Evolutionary conservation across 37 sponge, comb jelly and placozoan genomes (phyloP), one percentile per base, ranked within the genome.

Genomic region (Agelas oroides): DNA sequence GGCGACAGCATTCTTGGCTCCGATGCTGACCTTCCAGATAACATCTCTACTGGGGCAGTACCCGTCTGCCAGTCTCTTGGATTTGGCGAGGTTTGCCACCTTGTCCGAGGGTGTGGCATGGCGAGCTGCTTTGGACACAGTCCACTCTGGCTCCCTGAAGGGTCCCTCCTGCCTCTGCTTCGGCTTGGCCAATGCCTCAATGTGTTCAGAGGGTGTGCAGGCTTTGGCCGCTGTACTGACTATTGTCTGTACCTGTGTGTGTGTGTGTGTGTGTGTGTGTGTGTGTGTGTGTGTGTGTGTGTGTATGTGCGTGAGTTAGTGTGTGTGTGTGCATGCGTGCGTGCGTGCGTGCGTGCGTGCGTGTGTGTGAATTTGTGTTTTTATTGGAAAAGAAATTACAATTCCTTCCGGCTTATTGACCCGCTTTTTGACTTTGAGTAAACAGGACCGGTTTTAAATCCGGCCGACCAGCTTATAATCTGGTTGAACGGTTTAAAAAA

Each of bases 141-240:
- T 66, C 97, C 94, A 97, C 54, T 92, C 63, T 34, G 97, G 87
- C 23, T 94, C 89, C 31, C 97, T 76, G 73, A 92, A 88, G 36
- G 87, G 90, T 6, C 95, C 94, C 6, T 78, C 87, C 0, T 32
- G 57, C 12, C 85, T 66, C 23, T 69, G 31, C 83, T 98, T 98
- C 27, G 93, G 82, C 37, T 60, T 80, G 38, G 93, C 93, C 27
- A 96, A 77, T 24, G 28, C 25, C 36, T 85, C 89, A 33, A 76
- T 77, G 65, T 82, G 66, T 1, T 70, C 87, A 0, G 91, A 78
- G 38, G 93, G 64, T 0, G 67, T 66, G 56, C 76, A 81, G 5
- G 34, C 41, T 68, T 75, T 88, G n/a, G 92, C 94, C 70, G 91
- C 85, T 31, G 37, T 32, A 23, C 86, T 66, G 25, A 93, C 92